Conservation (phyloP, 2,797 vertebrate genomes). For the Oreochromis grahami region DNA sequence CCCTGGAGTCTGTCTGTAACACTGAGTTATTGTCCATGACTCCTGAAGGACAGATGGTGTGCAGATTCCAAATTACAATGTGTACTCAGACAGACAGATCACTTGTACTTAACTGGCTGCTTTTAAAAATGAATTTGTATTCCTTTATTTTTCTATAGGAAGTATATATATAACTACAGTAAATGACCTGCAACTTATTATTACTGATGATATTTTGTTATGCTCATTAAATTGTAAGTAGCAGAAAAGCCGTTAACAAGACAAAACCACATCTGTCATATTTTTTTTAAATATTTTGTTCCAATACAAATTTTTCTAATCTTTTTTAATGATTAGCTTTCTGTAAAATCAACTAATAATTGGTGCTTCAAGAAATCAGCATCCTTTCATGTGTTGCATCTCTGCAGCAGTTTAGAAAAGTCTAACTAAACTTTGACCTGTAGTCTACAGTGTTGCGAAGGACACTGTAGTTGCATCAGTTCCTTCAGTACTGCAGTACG, state of each 20-base stretch:
- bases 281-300: neutral
- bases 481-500: neutral
- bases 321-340: neutral
- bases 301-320: neutral
- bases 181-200: neutral
- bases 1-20: constrained; percentile 17
- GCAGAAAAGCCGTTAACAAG: neutral
- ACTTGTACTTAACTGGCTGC: neutral
- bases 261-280: neutral
- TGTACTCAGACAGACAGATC: neutral
- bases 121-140: neutral
- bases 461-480: neutral
- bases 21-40: constrained; percentile 34
- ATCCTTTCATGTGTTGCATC: neutral
- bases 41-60: constrained; percentile 29
- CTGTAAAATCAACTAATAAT: neutral
- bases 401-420: neutral
- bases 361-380: neutral
- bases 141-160: neutral
- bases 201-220: neutral
- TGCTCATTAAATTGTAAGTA: neutral
- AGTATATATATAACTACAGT: neutral
- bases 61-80: neutral
- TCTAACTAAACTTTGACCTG: neutral
- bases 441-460: neutral